Evolutionary conservation across 2,888 invertebrate species (phyloP).

Genomic region (Galerucella nymphaeae): DNA sequence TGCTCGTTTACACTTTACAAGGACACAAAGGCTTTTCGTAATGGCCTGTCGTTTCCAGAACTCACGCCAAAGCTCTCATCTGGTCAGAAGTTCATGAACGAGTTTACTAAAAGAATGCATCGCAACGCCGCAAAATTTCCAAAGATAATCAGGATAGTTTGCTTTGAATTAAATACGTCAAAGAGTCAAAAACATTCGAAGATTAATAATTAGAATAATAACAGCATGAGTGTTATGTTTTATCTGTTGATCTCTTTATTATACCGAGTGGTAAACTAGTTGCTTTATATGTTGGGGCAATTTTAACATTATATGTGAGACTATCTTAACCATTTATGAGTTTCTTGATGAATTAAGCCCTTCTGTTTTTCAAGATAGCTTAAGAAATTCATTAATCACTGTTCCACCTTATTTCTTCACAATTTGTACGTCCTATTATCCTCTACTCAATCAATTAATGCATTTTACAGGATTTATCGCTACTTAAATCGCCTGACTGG

Average conservation of each 20-base stretch:
- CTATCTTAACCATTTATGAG: too few species aligned
- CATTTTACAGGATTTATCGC: background rate
- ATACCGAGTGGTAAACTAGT: too few species aligned
- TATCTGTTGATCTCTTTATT: too few species aligned
- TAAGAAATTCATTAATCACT: background rate
- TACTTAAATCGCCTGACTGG: background rate
- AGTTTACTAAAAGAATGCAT: slow-evolving; percentile 22
- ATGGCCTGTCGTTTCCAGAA: slow-evolving; percentile 33
- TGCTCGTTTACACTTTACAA: slow-evolving; percentile 29
- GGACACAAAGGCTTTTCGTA: slow-evolving; percentile 30
- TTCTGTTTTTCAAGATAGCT: background rate
- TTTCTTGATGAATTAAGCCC: too few species aligned
- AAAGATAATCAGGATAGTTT: background rate
- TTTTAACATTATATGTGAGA: too few species aligned
- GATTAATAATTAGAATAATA: background rate
- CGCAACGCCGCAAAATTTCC: background rate
- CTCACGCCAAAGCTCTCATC: background rate
- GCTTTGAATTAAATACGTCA: background rate
- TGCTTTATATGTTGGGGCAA: too few species aligned
- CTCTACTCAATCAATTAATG: background rate
- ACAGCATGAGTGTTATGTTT: background rate
- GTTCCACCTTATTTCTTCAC: background rate
- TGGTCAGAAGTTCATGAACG: slow-evolving; percentile 20
- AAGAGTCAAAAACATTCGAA: background rate
- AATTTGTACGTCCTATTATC: background rate